These are phyloP conservation scores for Hirtodrosophila cameraria DNA, from an alignment of 2,888 invertebrate genomes.

Conservation along the genomic window DNA sequence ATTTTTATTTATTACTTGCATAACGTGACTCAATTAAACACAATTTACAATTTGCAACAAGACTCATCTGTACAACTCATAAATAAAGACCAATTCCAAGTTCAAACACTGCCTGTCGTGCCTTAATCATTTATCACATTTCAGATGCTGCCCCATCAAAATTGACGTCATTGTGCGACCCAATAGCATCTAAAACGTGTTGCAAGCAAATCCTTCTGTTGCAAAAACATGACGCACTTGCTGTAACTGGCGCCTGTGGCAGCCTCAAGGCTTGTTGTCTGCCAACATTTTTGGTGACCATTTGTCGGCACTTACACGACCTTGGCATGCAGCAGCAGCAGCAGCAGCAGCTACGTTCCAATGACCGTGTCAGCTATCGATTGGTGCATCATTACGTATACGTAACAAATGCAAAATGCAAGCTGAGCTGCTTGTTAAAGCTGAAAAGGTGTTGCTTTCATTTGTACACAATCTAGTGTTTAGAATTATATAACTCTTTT, in stretches of 20 bases:
- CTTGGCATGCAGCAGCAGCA: constrained; percentile 28
- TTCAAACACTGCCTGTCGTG: constrained; percentile 14
- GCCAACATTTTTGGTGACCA: constrained; percentile 60
- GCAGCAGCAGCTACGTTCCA: constrained; percentile 2
- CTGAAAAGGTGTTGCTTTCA: not conserved
- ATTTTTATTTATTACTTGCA: constrained; percentile 25
- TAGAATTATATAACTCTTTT: too few species aligned
- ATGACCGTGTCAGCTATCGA: constrained; percentile 63
- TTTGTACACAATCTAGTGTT: too few species aligned
- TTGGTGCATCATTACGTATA: constrained; percentile 56
- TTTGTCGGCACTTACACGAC: constrained; percentile 35
- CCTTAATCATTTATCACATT: constrained; percentile 52
- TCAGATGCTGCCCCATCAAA: constrained; percentile 6
- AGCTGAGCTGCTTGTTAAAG: constrained; percentile 4
- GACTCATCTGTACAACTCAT: constrained; percentile 43
- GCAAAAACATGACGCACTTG: constrained; percentile 46
- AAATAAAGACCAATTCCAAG: constrained; percentile 39
- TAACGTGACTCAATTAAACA: constrained; percentile 51
- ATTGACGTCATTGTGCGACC: constrained; percentile 28
- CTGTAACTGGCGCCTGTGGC: constrained; percentile 38
- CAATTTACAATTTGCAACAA: constrained; percentile 48
- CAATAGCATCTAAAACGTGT: not conserved
- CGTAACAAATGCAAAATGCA: constrained; percentile 37
- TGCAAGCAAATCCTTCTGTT: constrained; percentile 10
- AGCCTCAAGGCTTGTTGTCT: constrained; percentile 47